These are phyloP conservation scores for Enteromius radiatus DNA, from an alignment of 2,797 vertebrate genomes.

Conservation along the genomic window DNA sequence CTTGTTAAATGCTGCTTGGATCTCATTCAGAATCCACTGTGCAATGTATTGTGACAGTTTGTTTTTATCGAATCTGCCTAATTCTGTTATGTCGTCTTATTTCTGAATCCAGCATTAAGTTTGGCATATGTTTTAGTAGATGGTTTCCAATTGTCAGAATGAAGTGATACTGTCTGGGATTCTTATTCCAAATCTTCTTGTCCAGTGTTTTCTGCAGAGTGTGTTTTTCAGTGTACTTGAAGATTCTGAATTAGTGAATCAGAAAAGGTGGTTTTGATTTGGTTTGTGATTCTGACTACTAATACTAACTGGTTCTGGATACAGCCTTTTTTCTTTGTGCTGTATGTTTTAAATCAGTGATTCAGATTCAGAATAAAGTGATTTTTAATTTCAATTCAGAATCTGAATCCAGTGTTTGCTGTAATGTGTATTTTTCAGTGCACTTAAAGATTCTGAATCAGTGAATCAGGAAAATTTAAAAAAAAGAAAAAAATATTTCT, in stretches of 20 bases:
- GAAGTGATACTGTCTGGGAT: background rate
- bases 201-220: background rate
- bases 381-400: background rate
- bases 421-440: background rate
- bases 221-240: background rate
- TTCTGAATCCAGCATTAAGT: background rate
- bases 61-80: background rate
- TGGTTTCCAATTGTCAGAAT: background rate
- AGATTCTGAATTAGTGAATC: background rate
- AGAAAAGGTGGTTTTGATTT: background rate
- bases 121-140: background rate
- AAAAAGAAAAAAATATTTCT: background rate
- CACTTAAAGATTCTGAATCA: background rate
- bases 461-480: background rate
- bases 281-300: background rate
- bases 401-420: background rate
- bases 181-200: background rate
- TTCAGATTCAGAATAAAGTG: background rate
- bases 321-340: background rate
- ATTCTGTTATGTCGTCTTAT: background rate
- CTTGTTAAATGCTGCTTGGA: background rate
- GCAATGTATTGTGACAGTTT: background rate
- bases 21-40: background rate
- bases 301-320: background rate
- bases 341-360: background rate